Conservation (phyloP, 1,140 invertebrate genomes). For the Drosophila guanche region DNA sequence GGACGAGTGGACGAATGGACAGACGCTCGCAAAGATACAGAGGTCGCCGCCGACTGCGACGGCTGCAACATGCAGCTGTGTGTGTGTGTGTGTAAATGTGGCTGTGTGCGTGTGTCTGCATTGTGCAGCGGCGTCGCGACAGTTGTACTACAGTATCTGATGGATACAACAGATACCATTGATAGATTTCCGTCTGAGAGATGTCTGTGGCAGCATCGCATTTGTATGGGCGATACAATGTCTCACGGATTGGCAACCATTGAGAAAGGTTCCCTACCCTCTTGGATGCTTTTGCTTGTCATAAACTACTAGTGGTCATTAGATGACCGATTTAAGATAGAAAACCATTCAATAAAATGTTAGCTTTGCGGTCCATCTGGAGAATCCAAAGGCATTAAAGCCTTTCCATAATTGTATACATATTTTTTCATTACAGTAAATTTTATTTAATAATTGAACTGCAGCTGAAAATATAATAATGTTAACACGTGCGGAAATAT, state of each 20-base stretch:
- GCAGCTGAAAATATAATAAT: background rate
- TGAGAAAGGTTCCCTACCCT: too few relatives aligned
- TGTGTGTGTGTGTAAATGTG: slow-evolving; percentile 7
- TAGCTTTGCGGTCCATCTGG: too few relatives aligned
- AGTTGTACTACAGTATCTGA: slow-evolving; percentile 61
- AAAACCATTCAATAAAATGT: too few relatives aligned
- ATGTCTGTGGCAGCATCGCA: slow-evolving; percentile 2
- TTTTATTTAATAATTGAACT: too few relatives aligned
- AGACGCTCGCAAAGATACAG: slow-evolving; percentile 40
- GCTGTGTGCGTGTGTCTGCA: slow-evolving; percentile 33
- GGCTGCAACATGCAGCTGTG: slow-evolving; percentile 57
- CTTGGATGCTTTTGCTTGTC: too few relatives aligned
- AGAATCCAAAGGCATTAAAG: too few relatives aligned
- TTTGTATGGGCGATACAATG: too few relatives aligned
- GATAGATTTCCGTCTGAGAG: slow-evolving; percentile 23
- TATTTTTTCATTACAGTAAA: too few relatives aligned
- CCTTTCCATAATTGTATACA: too few relatives aligned
- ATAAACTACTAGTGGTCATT: too few relatives aligned
- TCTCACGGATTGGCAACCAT: too few relatives aligned
- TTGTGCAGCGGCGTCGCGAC: slow-evolving; percentile 51
- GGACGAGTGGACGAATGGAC: slow-evolving; percentile 29
- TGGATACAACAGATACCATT: slow-evolving; percentile 44
- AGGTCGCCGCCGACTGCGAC: slow-evolving; percentile 29
- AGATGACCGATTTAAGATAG: too few relatives aligned
- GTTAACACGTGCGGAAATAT: slow-evolving; percentile 21